Evolutionary conservation across 2,797 vertebrate species (phyloP).

Genomic region (Pogonophryne albipinna): DNA sequence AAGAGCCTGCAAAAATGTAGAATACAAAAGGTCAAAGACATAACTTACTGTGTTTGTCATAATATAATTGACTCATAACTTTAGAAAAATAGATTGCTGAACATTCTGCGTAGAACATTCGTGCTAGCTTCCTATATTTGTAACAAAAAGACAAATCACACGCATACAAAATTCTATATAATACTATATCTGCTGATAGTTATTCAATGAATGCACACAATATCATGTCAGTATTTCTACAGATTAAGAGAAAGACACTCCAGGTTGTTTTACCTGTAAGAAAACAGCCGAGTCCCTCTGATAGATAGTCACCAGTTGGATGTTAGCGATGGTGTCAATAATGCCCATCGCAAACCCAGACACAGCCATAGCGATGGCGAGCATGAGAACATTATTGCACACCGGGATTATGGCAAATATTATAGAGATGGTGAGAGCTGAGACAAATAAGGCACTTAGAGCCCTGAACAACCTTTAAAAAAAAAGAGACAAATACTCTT

Average conservation of each 20-base stretch:
- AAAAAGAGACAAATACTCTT: slow-evolving; percentile 17
- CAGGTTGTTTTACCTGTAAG: slow-evolving; percentile 88
- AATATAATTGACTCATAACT: slow-evolving; percentile 8
- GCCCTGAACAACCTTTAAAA: slow-evolving; percentile 90
- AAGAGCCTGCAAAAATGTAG: slow-evolving; percentile 86
- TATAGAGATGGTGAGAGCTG: slow-evolving; percentile 91
- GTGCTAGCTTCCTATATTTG: background rate
- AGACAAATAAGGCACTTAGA: slow-evolving; percentile 90
- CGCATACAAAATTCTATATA: background rate
- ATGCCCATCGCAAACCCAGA: slow-evolving; percentile 96
- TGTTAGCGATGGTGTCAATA: slow-evolving; percentile 97
- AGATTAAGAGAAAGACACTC: background rate
- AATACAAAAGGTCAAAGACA: slow-evolving; percentile 40
- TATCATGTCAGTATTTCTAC: background rate
- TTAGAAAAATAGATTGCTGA: background rate
- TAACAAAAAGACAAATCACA: background rate
- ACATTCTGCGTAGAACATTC: background rate
- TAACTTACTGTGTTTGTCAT: slow-evolving; percentile 29
- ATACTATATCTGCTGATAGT: background rate
- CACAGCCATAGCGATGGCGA: slow-evolving; percentile 94
- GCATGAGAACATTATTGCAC: slow-evolving; percentile 90
- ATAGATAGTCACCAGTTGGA: slow-evolving; percentile 96
- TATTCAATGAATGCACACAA: background rate
- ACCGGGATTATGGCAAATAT: slow-evolving; percentile 96
- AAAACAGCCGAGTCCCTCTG: slow-evolving; percentile 96